These are phyloP conservation scores for Cheilosia vulpina DNA, from an alignment of 2,888 invertebrate genomes.

Conservation along the genomic window DNA sequence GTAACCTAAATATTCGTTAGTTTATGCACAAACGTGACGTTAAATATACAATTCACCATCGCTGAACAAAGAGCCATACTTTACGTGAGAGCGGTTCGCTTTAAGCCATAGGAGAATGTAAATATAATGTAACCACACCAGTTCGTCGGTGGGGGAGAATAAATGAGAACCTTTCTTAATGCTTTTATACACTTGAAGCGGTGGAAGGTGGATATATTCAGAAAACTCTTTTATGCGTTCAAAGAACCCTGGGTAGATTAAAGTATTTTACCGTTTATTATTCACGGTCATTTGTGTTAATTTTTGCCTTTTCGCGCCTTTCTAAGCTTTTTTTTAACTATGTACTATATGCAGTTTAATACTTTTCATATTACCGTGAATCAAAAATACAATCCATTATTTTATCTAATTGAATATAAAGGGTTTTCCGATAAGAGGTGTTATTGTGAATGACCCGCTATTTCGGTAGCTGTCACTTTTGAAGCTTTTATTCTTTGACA, in stretches of 20 bases:
- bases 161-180: conserved; percentile 30
- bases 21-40: conserved; percentile 46
- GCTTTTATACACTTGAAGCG: conserved; percentile 29
- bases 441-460: too few relatives aligned
- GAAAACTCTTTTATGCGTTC: conserved; percentile 58
- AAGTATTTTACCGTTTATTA: background rate
- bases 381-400: too few relatives aligned
- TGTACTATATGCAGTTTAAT: too few relatives aligned
- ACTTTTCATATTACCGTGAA: too few relatives aligned
- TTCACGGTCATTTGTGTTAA: conserved; percentile 6
- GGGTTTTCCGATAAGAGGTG: too few relatives aligned
- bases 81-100: background rate
- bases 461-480: too few relatives aligned
- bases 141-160: background rate
- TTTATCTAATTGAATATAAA: too few relatives aligned
- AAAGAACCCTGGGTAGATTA: conserved; percentile 18
- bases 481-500: too few relatives aligned
- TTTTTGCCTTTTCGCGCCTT: too few relatives aligned
- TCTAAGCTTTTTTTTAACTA: background rate
- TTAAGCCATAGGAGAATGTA: conserved; percentile 21
- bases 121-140: conserved; percentile 4
- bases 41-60: conserved; percentile 39
- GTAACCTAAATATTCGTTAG: conserved; percentile 51
- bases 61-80: conserved; percentile 21
- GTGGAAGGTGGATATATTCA: conserved; percentile 1